These are phyloP conservation scores for Notechis scutatus DNA, from an alignment of 2,113 vertebrate genomes.

Conservation along the genomic window DNA sequence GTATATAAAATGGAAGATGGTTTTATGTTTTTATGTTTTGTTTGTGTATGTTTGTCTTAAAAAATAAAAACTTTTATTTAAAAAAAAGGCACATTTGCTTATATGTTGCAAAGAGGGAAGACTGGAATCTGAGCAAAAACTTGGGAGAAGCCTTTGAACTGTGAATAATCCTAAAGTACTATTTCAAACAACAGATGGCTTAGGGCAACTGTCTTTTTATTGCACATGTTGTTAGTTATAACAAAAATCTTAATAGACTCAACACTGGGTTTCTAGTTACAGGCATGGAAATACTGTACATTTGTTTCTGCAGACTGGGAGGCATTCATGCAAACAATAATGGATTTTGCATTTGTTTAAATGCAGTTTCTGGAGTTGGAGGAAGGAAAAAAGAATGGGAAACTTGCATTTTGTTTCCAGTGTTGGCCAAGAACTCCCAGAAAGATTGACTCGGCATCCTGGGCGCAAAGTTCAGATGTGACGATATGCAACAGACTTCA, in stretches of 20 bases:
- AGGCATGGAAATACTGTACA: neutral
- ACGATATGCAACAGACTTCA: neutral
- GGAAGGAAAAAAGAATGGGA: neutral
- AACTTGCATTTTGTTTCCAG: neutral
- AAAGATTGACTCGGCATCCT: neutral
- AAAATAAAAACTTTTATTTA: no score
- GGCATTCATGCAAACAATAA: neutral
- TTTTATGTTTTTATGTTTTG: no score
- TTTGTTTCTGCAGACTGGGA: neutral
- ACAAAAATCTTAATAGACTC: neutral
- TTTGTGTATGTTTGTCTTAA: no score
- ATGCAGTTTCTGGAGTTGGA: neutral
- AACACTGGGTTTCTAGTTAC: neutral
- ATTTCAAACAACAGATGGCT: neutral
- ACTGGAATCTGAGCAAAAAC: neutral
- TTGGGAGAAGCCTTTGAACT: neutral
- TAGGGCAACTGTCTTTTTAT: neutral
- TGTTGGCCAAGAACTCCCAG: neutral
- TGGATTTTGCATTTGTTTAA: neutral
- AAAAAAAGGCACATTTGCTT: neutral
- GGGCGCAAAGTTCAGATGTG: neutral
- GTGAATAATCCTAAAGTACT: neutral
- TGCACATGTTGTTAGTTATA: neutral
- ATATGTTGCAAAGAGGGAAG: neutral
- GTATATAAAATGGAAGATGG: no score